phyloP scores from a whole-genome alignment of 2,113 vertebrate genomes.

The Antigone vipio region DNA sequence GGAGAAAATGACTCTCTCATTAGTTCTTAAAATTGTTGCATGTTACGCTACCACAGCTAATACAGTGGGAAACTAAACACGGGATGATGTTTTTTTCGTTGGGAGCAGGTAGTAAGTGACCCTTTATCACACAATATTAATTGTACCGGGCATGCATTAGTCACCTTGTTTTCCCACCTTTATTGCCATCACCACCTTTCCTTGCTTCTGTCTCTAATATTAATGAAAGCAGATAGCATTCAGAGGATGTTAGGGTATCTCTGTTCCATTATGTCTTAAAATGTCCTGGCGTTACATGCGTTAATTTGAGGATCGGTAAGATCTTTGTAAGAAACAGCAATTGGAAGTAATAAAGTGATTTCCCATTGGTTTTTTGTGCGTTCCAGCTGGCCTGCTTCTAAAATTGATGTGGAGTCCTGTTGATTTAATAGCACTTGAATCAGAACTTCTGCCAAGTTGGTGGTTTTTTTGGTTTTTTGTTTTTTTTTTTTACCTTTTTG shows the following conservation, averaged over 20 bases:
- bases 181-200: not conserved
- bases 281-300: not conserved
- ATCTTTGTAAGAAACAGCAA: not conserved
- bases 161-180: not conserved
- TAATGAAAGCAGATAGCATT: not conserved
- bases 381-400: not conserved
- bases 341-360: not conserved
- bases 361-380: not conserved
- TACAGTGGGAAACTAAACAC: not conserved
- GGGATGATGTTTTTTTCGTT: not conserved
- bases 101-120: not conserved
- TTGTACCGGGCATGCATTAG: not conserved
- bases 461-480: too few relatives aligned
- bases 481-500: not conserved
- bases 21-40: not conserved
- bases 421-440: not conserved
- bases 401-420: not conserved
- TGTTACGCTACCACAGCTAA: not conserved
- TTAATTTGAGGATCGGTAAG: not conserved
- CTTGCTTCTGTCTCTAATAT: not conserved
- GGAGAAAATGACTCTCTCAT: not conserved
- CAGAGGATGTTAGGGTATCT: not conserved
- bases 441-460: not conserved
- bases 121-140: not conserved
- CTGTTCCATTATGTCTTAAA: not conserved